Conservation (phyloP, 2,797 vertebrate genomes). For the Tenualosa thibaudeaui region DNA sequence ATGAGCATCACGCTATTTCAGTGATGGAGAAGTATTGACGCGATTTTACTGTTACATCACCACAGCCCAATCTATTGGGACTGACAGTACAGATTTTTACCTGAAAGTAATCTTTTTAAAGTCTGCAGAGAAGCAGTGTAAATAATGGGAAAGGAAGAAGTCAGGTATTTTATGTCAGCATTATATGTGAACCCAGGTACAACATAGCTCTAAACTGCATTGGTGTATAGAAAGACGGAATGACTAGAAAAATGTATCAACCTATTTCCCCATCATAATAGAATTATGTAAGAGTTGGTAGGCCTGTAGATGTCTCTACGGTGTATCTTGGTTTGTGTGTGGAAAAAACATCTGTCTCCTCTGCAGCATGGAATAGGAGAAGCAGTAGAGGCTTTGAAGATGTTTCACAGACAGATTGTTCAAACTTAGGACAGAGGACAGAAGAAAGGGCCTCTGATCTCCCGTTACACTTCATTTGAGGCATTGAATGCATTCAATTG, state of each 20-base stretch:
- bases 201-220: background rate
- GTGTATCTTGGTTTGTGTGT: background rate
- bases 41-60: slow-evolving; percentile 16
- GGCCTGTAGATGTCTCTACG: too few species aligned
- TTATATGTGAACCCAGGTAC: background rate
- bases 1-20: slow-evolving; percentile 22
- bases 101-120: background rate
- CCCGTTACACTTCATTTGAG: slow-evolving; percentile 72
- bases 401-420: slow-evolving; percentile 49
- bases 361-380: background rate
- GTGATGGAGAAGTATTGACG: slow-evolving; percentile 26
- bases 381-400: slow-evolving; percentile 58
- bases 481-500: slow-evolving; percentile 64
- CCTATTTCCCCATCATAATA: background rate
- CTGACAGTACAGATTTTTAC: background rate
- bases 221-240: background rate
- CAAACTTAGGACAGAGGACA: slow-evolving; percentile 49
- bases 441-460: slow-evolving; percentile 64
- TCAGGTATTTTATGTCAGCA: background rate
- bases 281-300: background rate
- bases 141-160: background rate
- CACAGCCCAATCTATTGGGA: background rate
- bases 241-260: background rate
- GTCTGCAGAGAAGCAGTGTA: background rate
- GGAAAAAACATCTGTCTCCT: background rate